These are phyloP conservation scores for Orussus abietinus DNA, from an alignment of 1,140 invertebrate genomes.

Conservation along the genomic window DNA sequence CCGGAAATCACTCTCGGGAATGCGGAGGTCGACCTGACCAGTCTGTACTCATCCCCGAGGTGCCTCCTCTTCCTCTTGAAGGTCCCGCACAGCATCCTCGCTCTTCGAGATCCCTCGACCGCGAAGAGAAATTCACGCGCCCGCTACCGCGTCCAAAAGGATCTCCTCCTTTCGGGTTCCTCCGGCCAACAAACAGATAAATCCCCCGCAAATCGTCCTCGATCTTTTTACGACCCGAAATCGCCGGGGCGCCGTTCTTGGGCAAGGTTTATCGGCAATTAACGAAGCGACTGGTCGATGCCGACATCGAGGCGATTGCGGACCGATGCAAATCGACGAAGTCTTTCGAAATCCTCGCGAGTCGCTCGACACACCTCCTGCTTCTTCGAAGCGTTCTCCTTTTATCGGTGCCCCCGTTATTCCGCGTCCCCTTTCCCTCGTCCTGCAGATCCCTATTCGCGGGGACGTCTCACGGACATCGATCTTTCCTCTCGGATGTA, in stretches of 20 bases:
- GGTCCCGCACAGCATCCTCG: slow-evolving; percentile 42
- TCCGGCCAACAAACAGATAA: no score
- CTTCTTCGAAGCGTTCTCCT: slow-evolving; percentile 2
- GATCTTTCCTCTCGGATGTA: slow-evolving; percentile 1
- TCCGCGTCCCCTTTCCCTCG: slow-evolving; percentile 18
- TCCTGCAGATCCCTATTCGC: no score
- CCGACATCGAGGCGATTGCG: background rate
- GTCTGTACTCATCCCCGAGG: slow-evolving; percentile 38
- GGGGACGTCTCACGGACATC: no score
- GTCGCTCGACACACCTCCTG: no score
- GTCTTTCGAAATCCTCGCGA: no score
- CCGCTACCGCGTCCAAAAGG: no score
- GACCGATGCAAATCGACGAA: no score
- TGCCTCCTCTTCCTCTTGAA: slow-evolving; percentile 34
- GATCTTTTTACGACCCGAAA: background rate
- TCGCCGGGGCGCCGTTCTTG: background rate
- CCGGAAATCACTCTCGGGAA: slow-evolving; percentile 24
- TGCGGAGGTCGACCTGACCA: slow-evolving; percentile 30
- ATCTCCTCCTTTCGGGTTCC: no score
- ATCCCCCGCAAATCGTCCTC: no score
- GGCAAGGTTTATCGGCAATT: no score
- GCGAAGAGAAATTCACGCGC: no score
- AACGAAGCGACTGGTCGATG: no score
- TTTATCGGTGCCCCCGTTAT: slow-evolving; percentile 1
- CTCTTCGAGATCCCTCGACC: background rate